Evolutionary conservation across 2,888 invertebrate genomes (phyloP), one percentile per base, ranked within the genome.

Genomic region (Zygaena filipendulae): DNA sequence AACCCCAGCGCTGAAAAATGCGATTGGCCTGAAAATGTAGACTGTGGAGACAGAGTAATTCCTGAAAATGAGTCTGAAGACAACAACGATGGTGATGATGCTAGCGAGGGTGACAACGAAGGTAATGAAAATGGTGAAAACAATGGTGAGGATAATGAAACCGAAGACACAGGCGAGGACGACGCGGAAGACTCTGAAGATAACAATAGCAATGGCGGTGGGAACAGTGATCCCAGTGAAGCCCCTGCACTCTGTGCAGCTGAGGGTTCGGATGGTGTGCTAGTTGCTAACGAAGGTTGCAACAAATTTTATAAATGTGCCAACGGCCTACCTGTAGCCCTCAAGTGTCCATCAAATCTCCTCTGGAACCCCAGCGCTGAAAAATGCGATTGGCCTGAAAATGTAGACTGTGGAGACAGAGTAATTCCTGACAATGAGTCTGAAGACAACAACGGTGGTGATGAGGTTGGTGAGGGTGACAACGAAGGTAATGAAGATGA

Each of bases 261-360:
- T 12, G 10, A 18, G 9, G 27, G 27, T 13, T 48, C 52, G 1
- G 31, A 35, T 2, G 41, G 43, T 10, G 13, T 38, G 3, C 25
- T 47, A 4, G 31, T 55, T 4, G 50, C 55, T 18, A 48, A 56
- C 27, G 49, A 48, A 30, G 45, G 48, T 25, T 57, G 56, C 29
- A 46, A 49, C 23, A 37, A 51, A 18, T 57, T 39, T 28, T 57
- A 51, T 22, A 42, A 42, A 24, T 57, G 56, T 18, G 23, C 25
- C 3, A 16, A 37, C 5, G 52, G 55, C 2, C 29, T 30, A 11
- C 52, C 53, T 2, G 39, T 48, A 2, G 33, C 23, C 0, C 12
- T 33, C 1, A 16, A 4, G 2, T 55, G 54, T 18, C 25, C 29
- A 2, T 25, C n/a, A 1, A 18, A 24, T 18, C 38, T 49, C 2